A percentile compares a stretch with the other conserved stretches of the same genome.
Evolutionary conservation across 2,888 invertebrate genomes (phyloP).

Genomic region (Andrena fulva): DNA sequence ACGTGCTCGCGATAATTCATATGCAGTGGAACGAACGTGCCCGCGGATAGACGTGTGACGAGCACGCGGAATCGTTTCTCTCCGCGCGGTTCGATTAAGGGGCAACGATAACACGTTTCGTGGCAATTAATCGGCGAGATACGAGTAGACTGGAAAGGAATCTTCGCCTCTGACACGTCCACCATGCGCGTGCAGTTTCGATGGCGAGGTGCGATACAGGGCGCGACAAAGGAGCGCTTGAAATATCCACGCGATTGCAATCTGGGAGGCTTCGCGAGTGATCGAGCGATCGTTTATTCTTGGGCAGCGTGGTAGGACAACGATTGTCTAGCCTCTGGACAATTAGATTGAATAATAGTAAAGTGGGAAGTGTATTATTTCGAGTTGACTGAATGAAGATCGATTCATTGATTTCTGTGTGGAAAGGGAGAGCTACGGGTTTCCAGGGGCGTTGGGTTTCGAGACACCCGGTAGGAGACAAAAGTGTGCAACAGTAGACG

Average conservation of each 20-base stretch:
- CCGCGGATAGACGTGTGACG: constrained; percentile 36
- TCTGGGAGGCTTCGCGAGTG: background rate
- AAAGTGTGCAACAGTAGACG: constrained; percentile 75
- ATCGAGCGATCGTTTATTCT: background rate
- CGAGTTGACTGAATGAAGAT: no score
- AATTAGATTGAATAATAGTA: no score
- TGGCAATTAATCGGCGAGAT: constrained; percentile 43
- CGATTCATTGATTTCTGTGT: no score
- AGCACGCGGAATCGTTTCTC: constrained; percentile 51
- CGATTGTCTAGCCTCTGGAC: background rate
- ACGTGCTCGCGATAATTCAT: constrained; percentile 66
- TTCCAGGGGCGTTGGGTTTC: background rate
- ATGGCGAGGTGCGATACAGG: constrained; percentile 1
- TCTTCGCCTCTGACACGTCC: constrained; percentile 4
- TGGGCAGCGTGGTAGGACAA: background rate
- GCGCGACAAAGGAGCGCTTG: background rate
- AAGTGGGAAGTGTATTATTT: no score
- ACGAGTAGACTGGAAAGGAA: constrained; percentile 29
- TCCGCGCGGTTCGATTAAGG: constrained; percentile 37
- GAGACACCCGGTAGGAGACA: constrained; percentile 63
- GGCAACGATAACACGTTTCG: constrained; percentile 23
- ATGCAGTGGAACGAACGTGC: constrained; percentile 57
- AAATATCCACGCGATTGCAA: constrained; percentile 6
- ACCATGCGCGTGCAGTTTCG: background rate
- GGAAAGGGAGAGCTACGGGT: no score